Conservation (phyloP, 2,113 vertebrate species). For the Benthochromis sp. region DNA sequence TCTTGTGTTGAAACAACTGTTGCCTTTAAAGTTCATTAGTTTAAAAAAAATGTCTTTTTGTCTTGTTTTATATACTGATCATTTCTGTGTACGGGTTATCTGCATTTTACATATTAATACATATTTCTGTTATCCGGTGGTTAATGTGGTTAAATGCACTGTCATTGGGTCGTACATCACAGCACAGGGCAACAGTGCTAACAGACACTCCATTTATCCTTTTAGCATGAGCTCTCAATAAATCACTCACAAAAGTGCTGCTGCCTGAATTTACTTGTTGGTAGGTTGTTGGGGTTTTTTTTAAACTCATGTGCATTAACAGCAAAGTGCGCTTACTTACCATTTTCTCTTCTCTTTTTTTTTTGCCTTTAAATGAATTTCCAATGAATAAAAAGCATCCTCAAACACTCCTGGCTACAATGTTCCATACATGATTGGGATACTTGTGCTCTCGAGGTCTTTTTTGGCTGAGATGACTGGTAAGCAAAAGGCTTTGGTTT, state of each 20-base stretch:
- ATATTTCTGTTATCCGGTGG: neutral
- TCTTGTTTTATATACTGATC: neutral
- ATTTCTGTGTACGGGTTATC: neutral
- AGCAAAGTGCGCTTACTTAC: slow-evolving; percentile 17
- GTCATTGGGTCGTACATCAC: neutral
- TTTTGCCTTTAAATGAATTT: neutral
- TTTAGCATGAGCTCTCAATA: neutral
- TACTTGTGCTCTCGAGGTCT: neutral
- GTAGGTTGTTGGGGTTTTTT: neutral
- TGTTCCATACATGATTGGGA: neutral
- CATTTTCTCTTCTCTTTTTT: neutral
- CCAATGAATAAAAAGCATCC: neutral
- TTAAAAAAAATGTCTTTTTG: neutral
- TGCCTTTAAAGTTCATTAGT: neutral
- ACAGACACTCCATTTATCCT: neutral
- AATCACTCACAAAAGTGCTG: neutral
- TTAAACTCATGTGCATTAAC: neutral
- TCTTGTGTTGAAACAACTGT: neutral
- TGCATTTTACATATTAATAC: neutral
- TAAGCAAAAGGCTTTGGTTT: neutral
- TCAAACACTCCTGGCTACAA: neutral
- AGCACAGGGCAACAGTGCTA: neutral
- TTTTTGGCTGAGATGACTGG: neutral
- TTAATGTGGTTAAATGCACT: neutral
- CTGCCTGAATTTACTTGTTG: neutral